Percentiles rank a stretch among this genome's conserved stretches.
phyloP scores from a whole-genome alignment of 2,113 vertebrate genomes.

The Fulica atra region DNA sequence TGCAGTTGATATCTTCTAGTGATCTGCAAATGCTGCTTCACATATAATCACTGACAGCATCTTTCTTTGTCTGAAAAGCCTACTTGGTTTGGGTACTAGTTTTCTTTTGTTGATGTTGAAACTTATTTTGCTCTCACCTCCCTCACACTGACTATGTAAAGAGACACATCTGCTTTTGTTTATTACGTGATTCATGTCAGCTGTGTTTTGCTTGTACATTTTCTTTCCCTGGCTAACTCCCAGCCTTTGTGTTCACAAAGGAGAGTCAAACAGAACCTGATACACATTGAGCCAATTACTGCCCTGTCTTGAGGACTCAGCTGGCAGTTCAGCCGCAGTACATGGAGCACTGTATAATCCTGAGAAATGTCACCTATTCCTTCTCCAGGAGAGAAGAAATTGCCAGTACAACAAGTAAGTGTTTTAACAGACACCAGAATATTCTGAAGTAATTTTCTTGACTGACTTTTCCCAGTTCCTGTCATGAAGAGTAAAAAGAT shows the following conservation, averaged over 20 bases:
- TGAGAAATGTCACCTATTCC: neutral
- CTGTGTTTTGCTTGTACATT: conserved; percentile 7
- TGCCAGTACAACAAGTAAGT: neutral
- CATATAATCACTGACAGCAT: neutral
- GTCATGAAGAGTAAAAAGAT: neutral
- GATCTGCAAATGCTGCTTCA: neutral
- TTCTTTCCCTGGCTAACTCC: neutral
- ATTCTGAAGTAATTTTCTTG: neutral
- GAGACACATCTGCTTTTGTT: conserved; percentile 37
- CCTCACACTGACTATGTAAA: neutral
- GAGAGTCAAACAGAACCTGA: neutral
- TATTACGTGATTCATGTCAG: conserved; percentile 4
- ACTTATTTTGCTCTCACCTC: neutral
- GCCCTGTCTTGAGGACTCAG: neutral
- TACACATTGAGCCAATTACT: neutral
- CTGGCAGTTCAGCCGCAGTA: neutral
- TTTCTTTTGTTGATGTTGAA: neutral
- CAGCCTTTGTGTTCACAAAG: neutral
- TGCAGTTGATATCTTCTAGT: neutral
- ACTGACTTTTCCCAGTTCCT: neutral
- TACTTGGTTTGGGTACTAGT: neutral
- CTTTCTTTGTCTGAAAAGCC: neutral
- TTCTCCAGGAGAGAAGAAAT: conserved; percentile 3
- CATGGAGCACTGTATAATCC: neutral
- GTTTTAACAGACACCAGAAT: neutral